Base-by-base conservation (phyloP, 2,888 invertebrate species). In the Autographa gamma region DNA sequence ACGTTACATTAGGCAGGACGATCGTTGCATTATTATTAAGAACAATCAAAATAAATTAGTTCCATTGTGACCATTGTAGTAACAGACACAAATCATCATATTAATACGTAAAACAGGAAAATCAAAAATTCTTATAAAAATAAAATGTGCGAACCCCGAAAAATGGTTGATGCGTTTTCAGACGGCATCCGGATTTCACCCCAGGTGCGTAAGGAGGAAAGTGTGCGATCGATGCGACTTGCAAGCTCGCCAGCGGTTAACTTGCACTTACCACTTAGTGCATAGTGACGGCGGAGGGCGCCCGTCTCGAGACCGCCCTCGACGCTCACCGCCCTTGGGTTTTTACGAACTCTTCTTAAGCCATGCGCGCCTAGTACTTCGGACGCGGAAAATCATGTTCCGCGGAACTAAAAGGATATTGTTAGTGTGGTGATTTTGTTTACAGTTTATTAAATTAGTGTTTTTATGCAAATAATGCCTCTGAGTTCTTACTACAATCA, bases 251-350 rank as follows among this genome's bases (percentile, higher is more conserved):
- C 81, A 76, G 81, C 83, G 83, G 81, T 83, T 83, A 83, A 86
- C 87, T 90, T 93, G 93, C 94, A 93, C 91, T 92, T 89, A 87
- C 90, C 94, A 94, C 92, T 93, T 90, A 87, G 89, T 91, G 92
- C 92, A 93, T 89, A 90, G 92, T 88, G 86, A 84, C 88, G 86
- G 86, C 84, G 80, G 89, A 88, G 89, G 89, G 89, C 88, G 88
- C 88, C 86, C 91, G 93, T 86, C 89, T 90, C 86, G 82, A 82
- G 81, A 73, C 83, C 84, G 77, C 81, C 78, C 79, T 80, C 83
- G 74, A 70, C 63, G 82, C 67, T 71, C 77, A 63, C 76, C 82
- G 84, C 84, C 86, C 86, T 86, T 85, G 77, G 75, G 58, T 75
- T 77, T 74, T 69, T 70, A 72, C 77, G 73, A 85, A 80, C 85